Evolutionary conservation across 2,797 vertebrate species (phyloP).

Genomic region (Manis javanica): DNA sequence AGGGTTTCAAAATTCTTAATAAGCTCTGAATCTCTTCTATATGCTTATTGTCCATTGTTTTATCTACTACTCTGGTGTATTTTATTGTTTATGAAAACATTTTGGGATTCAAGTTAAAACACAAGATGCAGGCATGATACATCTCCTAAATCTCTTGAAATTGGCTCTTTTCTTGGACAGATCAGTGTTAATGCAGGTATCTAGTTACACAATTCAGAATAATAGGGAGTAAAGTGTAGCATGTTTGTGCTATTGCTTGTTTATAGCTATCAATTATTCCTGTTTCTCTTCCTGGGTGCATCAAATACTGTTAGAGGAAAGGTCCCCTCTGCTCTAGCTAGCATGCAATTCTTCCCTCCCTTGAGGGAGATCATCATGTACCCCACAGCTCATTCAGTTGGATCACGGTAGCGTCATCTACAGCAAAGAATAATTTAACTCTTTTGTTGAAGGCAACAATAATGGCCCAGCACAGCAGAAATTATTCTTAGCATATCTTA

Average conservation of each 20-base stretch:
- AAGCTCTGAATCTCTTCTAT: neutral
- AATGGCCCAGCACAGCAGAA: neutral
- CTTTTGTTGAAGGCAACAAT: slow-evolving; percentile 19
- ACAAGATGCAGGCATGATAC: neutral
- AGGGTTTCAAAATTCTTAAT: neutral
- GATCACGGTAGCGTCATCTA: slow-evolving; percentile 61
- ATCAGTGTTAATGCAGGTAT: slow-evolving; percentile 19
- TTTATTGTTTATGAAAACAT: neutral
- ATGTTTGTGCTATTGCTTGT: slow-evolving; percentile 32
- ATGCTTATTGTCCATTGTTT: neutral
- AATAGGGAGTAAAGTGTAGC: slow-evolving; percentile 56
- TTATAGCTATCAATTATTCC: slow-evolving; percentile 80
- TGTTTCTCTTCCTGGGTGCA: slow-evolving; percentile 69
- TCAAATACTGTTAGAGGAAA: slow-evolving; percentile 71
- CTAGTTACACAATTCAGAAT: slow-evolving; percentile 3
- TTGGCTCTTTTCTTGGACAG: neutral
- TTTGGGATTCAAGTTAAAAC: neutral
- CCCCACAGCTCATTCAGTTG: slow-evolving; percentile 72
- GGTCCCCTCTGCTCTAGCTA: slow-evolving; percentile 56
- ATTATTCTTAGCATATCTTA: neutral
- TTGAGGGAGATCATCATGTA: slow-evolving; percentile 50
- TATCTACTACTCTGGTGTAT: neutral
- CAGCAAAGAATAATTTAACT: neutral
- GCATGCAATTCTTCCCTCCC: slow-evolving; percentile 57
- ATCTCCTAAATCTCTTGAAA: neutral